Conservation (phyloP, 1,140 invertebrate species). For the Lethocerus indicus region DNA sequence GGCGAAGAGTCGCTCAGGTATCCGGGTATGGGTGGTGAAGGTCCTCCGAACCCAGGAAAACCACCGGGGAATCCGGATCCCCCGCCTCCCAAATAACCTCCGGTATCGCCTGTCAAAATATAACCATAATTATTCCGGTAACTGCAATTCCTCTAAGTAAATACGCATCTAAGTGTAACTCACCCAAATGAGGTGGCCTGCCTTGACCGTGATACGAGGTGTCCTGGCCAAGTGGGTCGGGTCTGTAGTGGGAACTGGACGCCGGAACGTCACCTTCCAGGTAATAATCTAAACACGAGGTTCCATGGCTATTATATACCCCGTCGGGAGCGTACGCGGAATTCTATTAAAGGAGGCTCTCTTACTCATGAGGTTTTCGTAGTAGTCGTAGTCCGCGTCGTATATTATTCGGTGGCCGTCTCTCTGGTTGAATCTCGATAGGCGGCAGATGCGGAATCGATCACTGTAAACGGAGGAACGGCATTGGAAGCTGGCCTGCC, state of each 20-base stretch:
- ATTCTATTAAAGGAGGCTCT: not conserved
- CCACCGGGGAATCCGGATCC: not conserved
- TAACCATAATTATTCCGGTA: too few relatives aligned
- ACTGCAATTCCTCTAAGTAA: too few relatives aligned
- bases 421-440: constrained; percentile 70
- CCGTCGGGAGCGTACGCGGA: too few relatives aligned
- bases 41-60: constrained; percentile 6
- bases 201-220: constrained; percentile 27
- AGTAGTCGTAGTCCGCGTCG: constrained; percentile 80
- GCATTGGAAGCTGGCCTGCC: constrained; percentile 76
- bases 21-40: too few relatives aligned
- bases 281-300: constrained; percentile 18
- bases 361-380: constrained; percentile 35
- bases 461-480: constrained; percentile 75
- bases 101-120: too few relatives aligned
- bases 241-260: constrained; percentile 18
- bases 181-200: constrained; percentile 22
- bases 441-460: constrained; percentile 58
- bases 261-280: constrained; percentile 6
- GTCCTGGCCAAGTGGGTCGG: constrained; percentile 34
- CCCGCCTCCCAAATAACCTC: too few relatives aligned
- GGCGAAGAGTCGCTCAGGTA: too few relatives aligned
- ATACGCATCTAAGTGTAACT: too few relatives aligned
- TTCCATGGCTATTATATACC: too few relatives aligned
- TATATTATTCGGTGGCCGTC: constrained; percentile 77